Percentiles rank a stretch among this genome's conserved stretches.
phyloP scores from a whole-genome alignment of 2,888 invertebrate species.

The Caenorhabditis sp. region DNA sequence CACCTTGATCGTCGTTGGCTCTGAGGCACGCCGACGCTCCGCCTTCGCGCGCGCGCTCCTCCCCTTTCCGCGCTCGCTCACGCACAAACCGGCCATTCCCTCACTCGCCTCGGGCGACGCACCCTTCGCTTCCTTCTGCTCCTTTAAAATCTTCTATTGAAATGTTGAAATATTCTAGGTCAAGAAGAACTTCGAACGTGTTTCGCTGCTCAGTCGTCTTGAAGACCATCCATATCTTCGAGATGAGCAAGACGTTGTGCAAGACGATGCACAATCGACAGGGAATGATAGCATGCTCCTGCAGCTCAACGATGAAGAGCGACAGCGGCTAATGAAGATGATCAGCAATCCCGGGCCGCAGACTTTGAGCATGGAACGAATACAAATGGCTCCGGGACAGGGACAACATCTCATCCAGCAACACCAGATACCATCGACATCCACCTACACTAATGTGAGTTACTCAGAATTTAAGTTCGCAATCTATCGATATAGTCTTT shows the following conservation, averaged over 20 bases:
- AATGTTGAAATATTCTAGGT: slow-evolving; percentile 38
- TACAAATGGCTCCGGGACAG: slow-evolving; percentile 21
- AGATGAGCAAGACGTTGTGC: slow-evolving; percentile 38
- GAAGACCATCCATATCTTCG: slow-evolving; percentile 58
- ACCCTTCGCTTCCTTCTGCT: background rate
- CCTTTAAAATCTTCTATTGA: too few relatives aligned
- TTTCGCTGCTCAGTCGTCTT: slow-evolving; percentile 46
- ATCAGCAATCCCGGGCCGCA: slow-evolving; percentile 31
- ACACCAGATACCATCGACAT: slow-evolving; percentile 52
- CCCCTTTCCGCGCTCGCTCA: background rate
- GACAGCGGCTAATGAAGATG: slow-evolving; percentile 41
- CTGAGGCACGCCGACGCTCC: slow-evolving; percentile 19
- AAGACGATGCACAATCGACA: slow-evolving; percentile 6
- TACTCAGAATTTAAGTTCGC: background rate
- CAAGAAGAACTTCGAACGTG: slow-evolving; percentile 47
- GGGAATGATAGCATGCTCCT: slow-evolving; percentile 13
- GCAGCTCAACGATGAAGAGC: slow-evolving; percentile 47
- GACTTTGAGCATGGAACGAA: slow-evolving; percentile 15
- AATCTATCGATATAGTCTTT: background rate
- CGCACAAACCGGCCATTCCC: background rate
- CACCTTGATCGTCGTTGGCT: slow-evolving; percentile 37
- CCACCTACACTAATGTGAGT: slow-evolving; percentile 15
- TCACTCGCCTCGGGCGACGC: background rate
- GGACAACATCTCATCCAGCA: slow-evolving; percentile 32
- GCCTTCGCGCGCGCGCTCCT: slow-evolving; percentile 38